Percentiles rank a stretch among this genome's conserved stretches.
Evolutionary conservation across 64 coral and sea anemone genomes (phyloP).

Genomic region (Cladopsammia gracilis): DNA sequence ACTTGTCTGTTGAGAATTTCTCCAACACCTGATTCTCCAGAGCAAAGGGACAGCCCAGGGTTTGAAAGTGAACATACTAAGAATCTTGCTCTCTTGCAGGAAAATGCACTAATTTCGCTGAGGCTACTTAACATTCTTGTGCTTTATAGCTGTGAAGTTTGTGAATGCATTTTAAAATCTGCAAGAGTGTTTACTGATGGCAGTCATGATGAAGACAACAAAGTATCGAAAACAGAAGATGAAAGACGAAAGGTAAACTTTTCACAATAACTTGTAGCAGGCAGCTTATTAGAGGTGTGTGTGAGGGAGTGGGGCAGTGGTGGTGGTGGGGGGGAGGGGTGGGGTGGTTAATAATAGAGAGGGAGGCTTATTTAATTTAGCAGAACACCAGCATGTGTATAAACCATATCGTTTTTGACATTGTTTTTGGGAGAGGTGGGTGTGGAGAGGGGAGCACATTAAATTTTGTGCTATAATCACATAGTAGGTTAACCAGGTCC

Average conservation of each 20-base stretch:
- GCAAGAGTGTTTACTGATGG: not conserved
- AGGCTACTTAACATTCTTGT: conserved; percentile 58
- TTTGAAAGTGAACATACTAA: conserved; percentile 26
- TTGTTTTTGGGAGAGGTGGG: no score
- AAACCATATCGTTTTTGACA: no score
- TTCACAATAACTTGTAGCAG: not conserved
- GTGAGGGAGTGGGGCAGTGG: no score
- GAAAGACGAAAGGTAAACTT: not conserved
- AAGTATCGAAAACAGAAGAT: not conserved
- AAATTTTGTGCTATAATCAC: no score
- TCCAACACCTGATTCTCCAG: conserved; percentile 29
- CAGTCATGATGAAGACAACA: not conserved
- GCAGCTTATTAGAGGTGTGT: no score
- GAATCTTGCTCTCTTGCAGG: conserved; percentile 6
- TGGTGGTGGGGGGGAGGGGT: no score
- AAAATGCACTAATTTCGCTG: conserved; percentile 16
- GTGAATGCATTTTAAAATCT: conserved; percentile 50
- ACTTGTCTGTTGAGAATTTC: conserved; percentile 21
- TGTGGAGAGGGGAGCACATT: no score
- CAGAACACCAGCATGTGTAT: no score
- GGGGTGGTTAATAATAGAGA: no score
- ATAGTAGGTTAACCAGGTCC: no score
- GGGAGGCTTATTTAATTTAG: no score
- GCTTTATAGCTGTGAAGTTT: conserved; percentile 41
- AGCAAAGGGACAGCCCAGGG: not conserved